Base-by-base conservation (phyloP, 2,888 invertebrate genomes). In the Lasioglossum pauxillum region DNA sequence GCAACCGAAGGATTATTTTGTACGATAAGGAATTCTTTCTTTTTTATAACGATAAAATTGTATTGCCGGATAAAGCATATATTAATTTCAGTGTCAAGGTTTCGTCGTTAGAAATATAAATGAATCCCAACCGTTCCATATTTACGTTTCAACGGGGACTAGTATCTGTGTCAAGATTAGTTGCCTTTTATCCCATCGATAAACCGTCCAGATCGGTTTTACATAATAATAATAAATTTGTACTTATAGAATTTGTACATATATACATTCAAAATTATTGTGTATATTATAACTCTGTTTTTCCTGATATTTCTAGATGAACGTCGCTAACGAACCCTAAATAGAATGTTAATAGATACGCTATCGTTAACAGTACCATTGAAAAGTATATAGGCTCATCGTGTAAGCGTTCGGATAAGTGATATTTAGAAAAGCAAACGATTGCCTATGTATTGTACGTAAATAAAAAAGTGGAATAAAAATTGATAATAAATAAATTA, bases 1-100 rank as follows among this genome's bases (percentile, higher is more conserved):
- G 38, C 14, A 74, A 46, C 27, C 14, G 5, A 38, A 60, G 19
- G 31, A 71, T 75, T 75, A 49, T 0, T 75, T 60, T 7, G 7
- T 12, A 73, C 2, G 73, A 77, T 82, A 74, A 83, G 7, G 27
- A 14, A 19, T 57, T 71, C 53, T n/a, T 49, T 53, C 10, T 74
- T 69, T 16, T 69, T n/a, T 12, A 8, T 41, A 53, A 57, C n/a
- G 38, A 19, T 27, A 35, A 8, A 60, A 82, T 57, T 14, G 31
- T 19, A 19, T 27, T 53, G 12, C 27, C 57, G 19, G 49, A 72
- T 72, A 44, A 82, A 60, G n/a, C n/a, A 19, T 27, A 46, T 7
- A 7, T 75, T 60, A 27, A 64, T 31, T 31, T 16, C 60, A 83
- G 5, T 53, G 49, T 31, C 41, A 81, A 81, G 49, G 12, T 49